These are phyloP conservation scores for Microtus pennsylvanicus DNA, from an alignment of 2,113 vertebrate species.

Conservation along the genomic window DNA sequence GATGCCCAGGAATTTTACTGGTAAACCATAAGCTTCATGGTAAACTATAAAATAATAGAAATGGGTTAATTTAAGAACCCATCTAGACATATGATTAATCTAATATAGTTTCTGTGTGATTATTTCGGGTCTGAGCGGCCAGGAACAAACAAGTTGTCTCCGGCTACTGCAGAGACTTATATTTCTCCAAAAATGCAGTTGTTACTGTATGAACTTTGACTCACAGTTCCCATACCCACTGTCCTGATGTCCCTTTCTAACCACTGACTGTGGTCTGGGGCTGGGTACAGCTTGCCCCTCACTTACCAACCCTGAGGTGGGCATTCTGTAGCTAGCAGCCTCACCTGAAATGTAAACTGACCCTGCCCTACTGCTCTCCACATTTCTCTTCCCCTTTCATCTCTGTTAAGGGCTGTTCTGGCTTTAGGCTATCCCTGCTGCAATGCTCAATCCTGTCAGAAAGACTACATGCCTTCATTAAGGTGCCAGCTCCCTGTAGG, in stretches of 20 bases:
- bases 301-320: neutral
- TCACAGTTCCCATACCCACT: neutral
- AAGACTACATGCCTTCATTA: rapidly evolving
- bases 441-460: too few species aligned
- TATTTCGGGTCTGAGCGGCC: too few species aligned
- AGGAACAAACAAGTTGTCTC: too few species aligned
- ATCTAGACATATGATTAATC: too few species aligned
- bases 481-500: rapidly evolving
- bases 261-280: neutral
- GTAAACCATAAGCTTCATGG: too few species aligned
- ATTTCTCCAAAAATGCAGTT: neutral
- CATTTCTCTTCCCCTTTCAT: neutral
- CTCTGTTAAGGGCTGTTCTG: neutral
- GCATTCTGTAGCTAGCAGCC: neutral
- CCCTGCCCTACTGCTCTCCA: neutral
- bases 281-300: neutral
- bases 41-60: too few species aligned
- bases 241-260: conserved; percentile 57
- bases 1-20: too few species aligned
- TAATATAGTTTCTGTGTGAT: too few species aligned
- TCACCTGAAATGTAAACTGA: neutral
- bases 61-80: too few species aligned
- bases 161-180: too few species aligned
- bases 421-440: neutral
- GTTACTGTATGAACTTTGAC: neutral